Evolutionary conservation across 2,113 vertebrate species (phyloP).

Genomic region (Thalassoma bifasciatum): DNA sequence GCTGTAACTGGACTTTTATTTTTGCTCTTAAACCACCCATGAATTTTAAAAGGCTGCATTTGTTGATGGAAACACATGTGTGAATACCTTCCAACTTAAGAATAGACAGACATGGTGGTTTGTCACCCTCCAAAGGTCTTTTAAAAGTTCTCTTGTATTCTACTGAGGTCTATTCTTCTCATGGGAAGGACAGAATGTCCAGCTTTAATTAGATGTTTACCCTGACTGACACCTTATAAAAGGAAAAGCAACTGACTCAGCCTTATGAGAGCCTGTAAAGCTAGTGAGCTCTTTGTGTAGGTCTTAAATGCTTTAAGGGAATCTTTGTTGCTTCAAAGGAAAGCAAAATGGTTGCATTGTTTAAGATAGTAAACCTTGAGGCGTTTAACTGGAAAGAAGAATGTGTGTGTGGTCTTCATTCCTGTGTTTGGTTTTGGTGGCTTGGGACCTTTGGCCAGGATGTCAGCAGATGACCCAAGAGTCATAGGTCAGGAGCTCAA

Average conservation of each 20-base stretch:
- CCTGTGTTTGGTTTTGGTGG: constrained; percentile 23
- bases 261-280: constrained; percentile 4
- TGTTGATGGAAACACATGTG: constrained; percentile 18
- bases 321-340: constrained; percentile 26
- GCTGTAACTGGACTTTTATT: constrained; percentile 7
- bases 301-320: constrained; percentile 25
- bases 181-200: constrained; percentile 21
- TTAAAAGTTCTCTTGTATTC: constrained; percentile 18
- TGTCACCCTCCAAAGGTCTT: constrained; percentile 20
- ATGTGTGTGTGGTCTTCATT: constrained; percentile 68
- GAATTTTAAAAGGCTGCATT: constrained; percentile 14
- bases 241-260: constrained; percentile 23
- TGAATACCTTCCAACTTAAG: constrained; percentile 22
- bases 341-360: constrained; percentile 38
- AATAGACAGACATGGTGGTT: constrained; percentile 25
- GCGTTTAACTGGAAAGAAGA: constrained; percentile 26
- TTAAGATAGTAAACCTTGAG: constrained; percentile 49
- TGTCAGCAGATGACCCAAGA: constrained; percentile 45
- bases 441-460: constrained; percentile 38
- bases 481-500: constrained; percentile 54
- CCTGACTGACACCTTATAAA: constrained; percentile 34
- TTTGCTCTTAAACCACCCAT: background rate
- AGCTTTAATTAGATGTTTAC: constrained; percentile 53
- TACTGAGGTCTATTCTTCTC: background rate
- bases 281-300: constrained; percentile 7